Conservation (phyloP, 2,797 vertebrate species). For the Anguilla pacifica region DNA sequence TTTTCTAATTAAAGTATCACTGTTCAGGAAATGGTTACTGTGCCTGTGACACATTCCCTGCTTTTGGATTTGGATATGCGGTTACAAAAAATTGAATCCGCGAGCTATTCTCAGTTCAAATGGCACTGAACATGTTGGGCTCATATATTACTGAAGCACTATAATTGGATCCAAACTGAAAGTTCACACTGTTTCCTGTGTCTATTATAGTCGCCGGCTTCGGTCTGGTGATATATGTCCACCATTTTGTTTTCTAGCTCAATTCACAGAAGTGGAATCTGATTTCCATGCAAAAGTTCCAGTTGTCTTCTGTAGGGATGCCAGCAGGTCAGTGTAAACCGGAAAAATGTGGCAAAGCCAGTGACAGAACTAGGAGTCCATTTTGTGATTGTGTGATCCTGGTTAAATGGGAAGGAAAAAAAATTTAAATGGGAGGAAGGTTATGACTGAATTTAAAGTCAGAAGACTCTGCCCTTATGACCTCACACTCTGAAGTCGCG, state of each 20-base stretch:
- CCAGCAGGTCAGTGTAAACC: constrained; percentile 76
- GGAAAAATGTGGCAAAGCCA: not conserved
- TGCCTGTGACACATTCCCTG: not conserved
- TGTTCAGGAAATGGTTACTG: not conserved
- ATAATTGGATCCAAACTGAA: constrained; percentile 1
- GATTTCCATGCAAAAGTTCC: constrained; percentile 99
- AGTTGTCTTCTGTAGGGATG: constrained; percentile 91
- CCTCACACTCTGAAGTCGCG: not conserved
- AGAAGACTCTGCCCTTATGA: not conserved
- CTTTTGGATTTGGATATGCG: not conserved
- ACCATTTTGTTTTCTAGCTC: constrained; percentile 65
- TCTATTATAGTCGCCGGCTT: not conserved
- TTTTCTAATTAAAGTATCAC: not conserved
- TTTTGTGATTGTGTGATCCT: not conserved
- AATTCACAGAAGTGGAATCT: constrained; percentile 90
- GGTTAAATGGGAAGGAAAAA: too few species aligned
- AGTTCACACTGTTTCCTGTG: not conserved
- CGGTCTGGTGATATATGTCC: not conserved
- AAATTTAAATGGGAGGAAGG: not conserved
- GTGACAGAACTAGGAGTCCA: not conserved
- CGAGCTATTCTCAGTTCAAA: not conserved
- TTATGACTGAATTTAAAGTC: not conserved
- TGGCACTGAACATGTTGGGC: not conserved
- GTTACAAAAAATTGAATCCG: not conserved
- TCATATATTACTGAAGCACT: not conserved